phyloP scores from a whole-genome alignment of 2,888 invertebrate genomes.

The Chaetoderma sp. region DNA sequence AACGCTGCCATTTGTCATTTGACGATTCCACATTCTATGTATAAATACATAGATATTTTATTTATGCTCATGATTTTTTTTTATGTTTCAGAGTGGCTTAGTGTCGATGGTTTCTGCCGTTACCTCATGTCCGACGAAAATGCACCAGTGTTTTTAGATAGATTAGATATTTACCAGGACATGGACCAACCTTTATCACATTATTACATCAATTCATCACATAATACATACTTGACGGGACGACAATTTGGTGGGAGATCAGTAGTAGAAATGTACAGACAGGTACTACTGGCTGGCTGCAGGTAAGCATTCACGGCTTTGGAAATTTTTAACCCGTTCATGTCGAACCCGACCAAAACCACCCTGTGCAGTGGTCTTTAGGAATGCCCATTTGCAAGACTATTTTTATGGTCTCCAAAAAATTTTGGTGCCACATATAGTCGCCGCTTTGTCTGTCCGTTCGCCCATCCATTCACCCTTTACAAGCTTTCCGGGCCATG shows the following conservation, averaged over 20 bases:
- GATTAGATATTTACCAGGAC: slow-evolving; percentile 89
- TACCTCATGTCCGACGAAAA: slow-evolving; percentile 99
- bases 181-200: slow-evolving; percentile 99
- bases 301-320: slow-evolving; percentile 74
- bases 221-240: slow-evolving; percentile 70
- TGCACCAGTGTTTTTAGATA: slow-evolving; percentile 97
- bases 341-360: neutral
- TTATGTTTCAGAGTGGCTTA: slow-evolving; percentile 72
- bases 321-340: neutral
- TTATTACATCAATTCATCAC: slow-evolving; percentile 95
- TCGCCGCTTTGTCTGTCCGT: too few relatives aligned
- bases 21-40: too few relatives aligned
- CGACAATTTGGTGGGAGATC: slow-evolving; percentile 98
- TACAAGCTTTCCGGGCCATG: too few relatives aligned
- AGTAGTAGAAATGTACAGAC: slow-evolving; percentile 97
- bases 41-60: too few relatives aligned
- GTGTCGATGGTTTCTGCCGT: slow-evolving; percentile 95
- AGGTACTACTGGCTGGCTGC: slow-evolving; percentile 96
- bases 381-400: neutral
- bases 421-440: too few relatives aligned
- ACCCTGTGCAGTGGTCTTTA: neutral
- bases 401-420: too few relatives aligned
- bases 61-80: too few relatives aligned
- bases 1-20: too few relatives aligned
- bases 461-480: too few relatives aligned